Base-by-base conservation (phyloP, 2,888 invertebrate species). In the Leucophenga montana region DNA sequence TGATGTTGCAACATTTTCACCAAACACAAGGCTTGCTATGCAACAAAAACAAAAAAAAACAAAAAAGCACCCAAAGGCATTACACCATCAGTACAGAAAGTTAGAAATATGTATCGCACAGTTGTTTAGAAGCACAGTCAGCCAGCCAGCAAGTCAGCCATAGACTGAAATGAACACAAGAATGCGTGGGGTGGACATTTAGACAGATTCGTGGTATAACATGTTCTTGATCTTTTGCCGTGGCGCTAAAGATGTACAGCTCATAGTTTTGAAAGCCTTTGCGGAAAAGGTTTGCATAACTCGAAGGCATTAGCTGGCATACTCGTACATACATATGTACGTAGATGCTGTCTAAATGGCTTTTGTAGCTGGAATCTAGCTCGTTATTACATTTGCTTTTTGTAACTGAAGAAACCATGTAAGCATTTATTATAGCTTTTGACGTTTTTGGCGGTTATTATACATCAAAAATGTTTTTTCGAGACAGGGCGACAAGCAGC, bases 171-270 rank as follows among this genome's bases (percentile, higher is more conserved):
- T 46, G 50, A 20, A 67, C 44, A 67, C 44, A 18, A 64, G 46
- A 73, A 66, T 80, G 83, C 80, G 83, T 80, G 82, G 80, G 83
- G 71, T 72, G 72, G 72, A 76, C 79, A 74, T 79, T 80, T 73
- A 77, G 77, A 81, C 73, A 76, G 76, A 68, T 57, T 50, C 56
- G 62, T 71, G 72, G 74, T 74, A 75, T 68, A 74, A 70, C 71
- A 74, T 73, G 71, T 73, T 73, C 82, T 75, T 80, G 82, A 83
- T 79, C 82, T 83, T 83, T 79, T 83, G 78, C 82, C 78, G 80
- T 78, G 80, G 80, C 80, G 83, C 80, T 83, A 77, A 73, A 72
- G 39, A 54, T 53, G 46, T 48, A 22, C 46, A 22, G 59, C 14
- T 3, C 22, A 20, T 61, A 16, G 22, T 27, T 27, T 50, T n/a